phyloP scores from a whole-genome alignment of 2,888 invertebrate species.

The Temnothorax rugatulus region DNA sequence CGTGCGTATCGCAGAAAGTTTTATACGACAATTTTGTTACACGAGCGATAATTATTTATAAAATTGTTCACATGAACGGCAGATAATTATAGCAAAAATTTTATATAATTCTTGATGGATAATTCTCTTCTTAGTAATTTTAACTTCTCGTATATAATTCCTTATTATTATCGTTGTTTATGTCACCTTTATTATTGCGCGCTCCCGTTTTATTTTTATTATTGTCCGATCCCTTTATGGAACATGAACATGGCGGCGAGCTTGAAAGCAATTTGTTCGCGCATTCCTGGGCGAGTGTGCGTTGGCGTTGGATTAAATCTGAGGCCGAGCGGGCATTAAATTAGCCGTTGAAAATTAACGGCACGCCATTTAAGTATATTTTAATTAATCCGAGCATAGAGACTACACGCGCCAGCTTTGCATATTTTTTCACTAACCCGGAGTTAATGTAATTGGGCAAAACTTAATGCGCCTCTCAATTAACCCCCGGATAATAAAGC shows the following conservation, averaged over 20 bases:
- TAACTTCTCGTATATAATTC: background rate
- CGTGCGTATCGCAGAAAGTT: background rate
- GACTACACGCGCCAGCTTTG: slow-evolving; percentile 43
- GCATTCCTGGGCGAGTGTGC: slow-evolving; percentile 31
- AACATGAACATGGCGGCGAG: background rate
- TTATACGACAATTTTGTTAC: slow-evolving; percentile 7
- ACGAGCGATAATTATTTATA: slow-evolving; percentile 3
- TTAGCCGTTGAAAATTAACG: slow-evolving; percentile 71
- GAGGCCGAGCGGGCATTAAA: slow-evolving; percentile 66
- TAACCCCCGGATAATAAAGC: slow-evolving; percentile 67
- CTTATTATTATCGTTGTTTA: background rate
- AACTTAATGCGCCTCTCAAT: slow-evolving; percentile 68
- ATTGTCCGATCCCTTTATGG: background rate
- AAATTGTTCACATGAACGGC: background rate
- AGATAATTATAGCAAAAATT: background rate
- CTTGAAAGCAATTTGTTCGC: slow-evolving; percentile 39
- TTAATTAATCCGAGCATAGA: slow-evolving; percentile 72
- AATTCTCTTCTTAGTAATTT: background rate
- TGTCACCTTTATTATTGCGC: background rate
- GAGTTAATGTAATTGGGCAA: slow-evolving; percentile 62
- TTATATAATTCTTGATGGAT: background rate
- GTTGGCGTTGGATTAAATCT: slow-evolving; percentile 64
- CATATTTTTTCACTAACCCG: slow-evolving; percentile 66
- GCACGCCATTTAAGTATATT: slow-evolving; percentile 70
- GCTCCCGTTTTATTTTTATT: slow-evolving; percentile 5